Evolutionary conservation across 1,140 invertebrate genomes (phyloP), one percentile per base, ranked within the genome.

Genomic region (Idris sp.): DNA sequence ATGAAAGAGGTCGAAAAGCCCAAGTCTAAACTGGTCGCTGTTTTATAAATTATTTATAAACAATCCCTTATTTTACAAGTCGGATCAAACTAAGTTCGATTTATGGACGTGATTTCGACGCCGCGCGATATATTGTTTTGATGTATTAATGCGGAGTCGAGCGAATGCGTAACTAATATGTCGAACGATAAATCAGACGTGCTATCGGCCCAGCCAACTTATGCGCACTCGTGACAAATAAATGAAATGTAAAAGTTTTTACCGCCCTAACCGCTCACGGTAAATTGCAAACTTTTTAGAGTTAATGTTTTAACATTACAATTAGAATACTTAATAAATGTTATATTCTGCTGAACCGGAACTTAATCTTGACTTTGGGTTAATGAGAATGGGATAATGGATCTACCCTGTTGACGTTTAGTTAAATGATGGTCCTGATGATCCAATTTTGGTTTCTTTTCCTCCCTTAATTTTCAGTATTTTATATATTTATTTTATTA

Each of bases 91-190:
- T 4, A n/a, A 26, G 43, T 40, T 46, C 62, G 65, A 71, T 71
- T 71, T 71, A 71, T 71, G 30, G 54, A 13, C 28, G 33, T 31
- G 40, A 67, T 67, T 67, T 67, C 31, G 40, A 53, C 40, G 16
- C 2, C 11, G 26, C 18, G 54, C 36, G 11, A 72, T 72, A 33
- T 62, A 72, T 72, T 72, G 58, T 62, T 62, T 72, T 72, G 67
- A 72, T 72, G 49, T 72, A 72, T 72, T 72, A 72, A 72, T 56
- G 67, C 49, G 49, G 38, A 11, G 40, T 31, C n/a, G 49, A 72
- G 43, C 41, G 67, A 72, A 72, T 72, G 41, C 41, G 56, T 41
- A 62, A 72, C 67, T 72, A 72, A 72, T 72, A 62, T 72, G 58
- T 31, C 67, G 49, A 35, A 26, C 56, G 19, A 72, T 72, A 72